Evolutionary conservation across 2,888 invertebrate genomes (phyloP), one percentile per base, ranked within the genome.

Genomic region (Merodon equestris): DNA sequence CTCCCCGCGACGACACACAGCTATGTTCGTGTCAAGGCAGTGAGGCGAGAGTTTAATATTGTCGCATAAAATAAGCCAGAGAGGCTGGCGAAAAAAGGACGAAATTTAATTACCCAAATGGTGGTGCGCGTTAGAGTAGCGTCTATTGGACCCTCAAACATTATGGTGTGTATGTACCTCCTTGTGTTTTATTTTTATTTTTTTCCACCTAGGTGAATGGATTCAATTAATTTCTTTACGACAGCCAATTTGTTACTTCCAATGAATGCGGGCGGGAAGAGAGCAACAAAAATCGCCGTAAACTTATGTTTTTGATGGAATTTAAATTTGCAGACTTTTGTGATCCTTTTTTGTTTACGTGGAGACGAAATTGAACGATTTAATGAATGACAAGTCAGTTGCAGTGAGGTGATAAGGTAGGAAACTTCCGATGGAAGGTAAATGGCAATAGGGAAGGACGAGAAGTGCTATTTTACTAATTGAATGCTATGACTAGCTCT

Each of bases 191-290:
- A 18, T 15, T 9, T 14, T 34, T 4, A 1, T 19, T 48, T 15
- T 47, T 54, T 36, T 17, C 10, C 38, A 14, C 12, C 13, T 15
- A 66, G 45, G 64, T 48, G 38, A 66, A 70, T 40, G 48, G 50
- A 68, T 60, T 57, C 54, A 77, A 72, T 77, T 67, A 72, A 5
- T 51, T 57, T 72, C n/a, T 71, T 72, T 61, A 72, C 50, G 53
- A 45, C 45, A 34, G n/a, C 38, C 58, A 71, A 76, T 71, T 71
- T 66, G 54, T 61, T 66, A 54, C 40, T n/a, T n/a, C n/a, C n/a
- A 34, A 64, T n/a, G 53, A 64, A 64, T 58, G 45, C 34, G 57
- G 47, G 51, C 63, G 15, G 17, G 34, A 18, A 63, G 40, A 58
- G 44, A 58, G n/a, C 14, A 27, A 27, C 27, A 27, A 27, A 2